Evolutionary conservation across 2,888 invertebrate genomes (phyloP).

Genomic region (Rhagium mordax): DNA sequence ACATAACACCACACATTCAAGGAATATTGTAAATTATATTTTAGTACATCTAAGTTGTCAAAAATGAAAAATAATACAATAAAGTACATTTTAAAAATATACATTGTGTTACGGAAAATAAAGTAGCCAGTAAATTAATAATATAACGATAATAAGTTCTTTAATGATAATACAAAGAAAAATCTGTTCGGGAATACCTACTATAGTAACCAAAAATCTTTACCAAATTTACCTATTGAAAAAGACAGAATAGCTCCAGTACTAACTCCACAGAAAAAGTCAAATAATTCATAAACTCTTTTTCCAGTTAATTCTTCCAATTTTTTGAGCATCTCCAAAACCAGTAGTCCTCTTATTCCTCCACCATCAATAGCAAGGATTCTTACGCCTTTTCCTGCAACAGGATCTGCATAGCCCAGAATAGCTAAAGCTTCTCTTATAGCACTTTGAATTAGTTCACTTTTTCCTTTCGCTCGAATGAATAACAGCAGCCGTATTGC

Average conservation of each 20-base stretch:
- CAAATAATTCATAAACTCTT: conserved; percentile 84
- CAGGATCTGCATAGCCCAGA: conserved; percentile 80
- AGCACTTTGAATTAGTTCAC: conserved; percentile 64
- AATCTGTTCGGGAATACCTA: no score
- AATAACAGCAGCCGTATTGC: conserved; percentile 77
- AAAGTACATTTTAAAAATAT: no score
- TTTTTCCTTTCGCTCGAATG: conserved; percentile 69
- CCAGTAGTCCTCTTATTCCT: conserved; percentile 87
- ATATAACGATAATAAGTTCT: no score
- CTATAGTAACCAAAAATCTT: conserved; percentile 35
- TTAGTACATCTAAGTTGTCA: no score
- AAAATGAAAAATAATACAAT: no score
- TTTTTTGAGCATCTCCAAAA: conserved; percentile 84
- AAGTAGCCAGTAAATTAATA: no score
- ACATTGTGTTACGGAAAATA: no score
- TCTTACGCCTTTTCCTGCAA: conserved; percentile 81
- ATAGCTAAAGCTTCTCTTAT: conserved; percentile 75
- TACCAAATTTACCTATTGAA: conserved; percentile 73
- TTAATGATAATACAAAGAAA: no score
- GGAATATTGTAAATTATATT: no score
- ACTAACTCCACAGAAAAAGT: conserved; percentile 88
- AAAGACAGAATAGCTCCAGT: conserved; percentile 87
- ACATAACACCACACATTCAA: no score
- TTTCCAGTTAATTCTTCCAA: conserved; percentile 81
- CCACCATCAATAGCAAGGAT: conserved; percentile 92